These are phyloP conservation scores for Aspiorhynchus laticeps DNA, from an alignment of 2,113 vertebrate genomes.

Conservation along the genomic window DNA sequence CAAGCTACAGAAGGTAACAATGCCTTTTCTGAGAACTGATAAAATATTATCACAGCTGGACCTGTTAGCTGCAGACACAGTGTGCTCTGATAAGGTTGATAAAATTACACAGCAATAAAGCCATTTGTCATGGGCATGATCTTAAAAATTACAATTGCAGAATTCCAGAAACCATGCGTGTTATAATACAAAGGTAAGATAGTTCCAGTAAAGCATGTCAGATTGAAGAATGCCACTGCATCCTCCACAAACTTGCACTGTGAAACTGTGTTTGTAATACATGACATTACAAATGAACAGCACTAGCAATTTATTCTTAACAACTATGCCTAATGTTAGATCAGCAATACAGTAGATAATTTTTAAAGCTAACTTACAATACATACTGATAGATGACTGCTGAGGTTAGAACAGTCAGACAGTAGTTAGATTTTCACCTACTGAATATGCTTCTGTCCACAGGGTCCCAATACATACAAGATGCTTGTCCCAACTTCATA, in stretches of 20 bases:
- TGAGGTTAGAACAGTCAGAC: no score
- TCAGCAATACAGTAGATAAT: no score
- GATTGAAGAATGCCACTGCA: neutral
- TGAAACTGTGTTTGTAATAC: no score
- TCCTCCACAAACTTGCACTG: neutral
- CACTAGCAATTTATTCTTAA: no score
- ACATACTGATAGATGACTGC: no score
- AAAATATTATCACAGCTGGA: constrained; percentile 11
- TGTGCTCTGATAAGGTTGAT: neutral
- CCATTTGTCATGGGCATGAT: neutral
- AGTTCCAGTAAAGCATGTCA: neutral
- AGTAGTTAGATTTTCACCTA: no score
- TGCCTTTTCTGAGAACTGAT: neutral
- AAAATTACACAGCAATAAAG: neutral
- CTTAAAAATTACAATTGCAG: neutral
- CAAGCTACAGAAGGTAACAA: neutral
- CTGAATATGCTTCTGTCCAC: no score
- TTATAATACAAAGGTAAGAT: neutral
- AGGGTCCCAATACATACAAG: neutral
- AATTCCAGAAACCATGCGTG: neutral
- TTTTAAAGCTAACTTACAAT: no score
- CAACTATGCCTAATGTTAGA: no score
- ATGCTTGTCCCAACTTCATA: neutral
- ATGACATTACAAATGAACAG: no score
- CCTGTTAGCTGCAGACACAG: neutral